Conservation (phyloP, 2,113 vertebrate species). For the Cercopithecus mona region DNA sequence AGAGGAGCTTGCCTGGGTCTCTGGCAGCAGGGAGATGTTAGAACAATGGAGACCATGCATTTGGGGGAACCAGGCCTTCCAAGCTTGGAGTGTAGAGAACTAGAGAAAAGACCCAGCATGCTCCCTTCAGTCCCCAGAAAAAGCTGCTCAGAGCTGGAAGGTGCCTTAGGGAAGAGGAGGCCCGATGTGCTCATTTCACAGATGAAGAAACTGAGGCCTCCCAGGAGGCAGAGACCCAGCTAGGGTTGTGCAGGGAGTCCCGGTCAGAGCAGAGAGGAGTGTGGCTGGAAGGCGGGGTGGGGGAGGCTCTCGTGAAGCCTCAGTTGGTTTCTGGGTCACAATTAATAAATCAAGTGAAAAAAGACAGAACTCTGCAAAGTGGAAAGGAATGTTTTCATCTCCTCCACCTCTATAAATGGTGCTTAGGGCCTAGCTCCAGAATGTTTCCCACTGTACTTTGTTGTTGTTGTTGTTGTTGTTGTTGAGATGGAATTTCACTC, state of each 20-base stretch:
- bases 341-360: neutral
- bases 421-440: fast-evolving
- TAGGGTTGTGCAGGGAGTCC: neutral
- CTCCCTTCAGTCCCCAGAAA: neutral
- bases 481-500: too few relatives aligned
- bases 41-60: neutral
- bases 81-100: neutral
- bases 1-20: neutral
- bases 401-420: fast-evolving
- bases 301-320: neutral
- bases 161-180: neutral
- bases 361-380: neutral
- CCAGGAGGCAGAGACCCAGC: neutral
- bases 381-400: neutral
- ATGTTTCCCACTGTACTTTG: neutral
- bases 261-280: neutral
- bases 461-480: too few relatives aligned
- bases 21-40: neutral
- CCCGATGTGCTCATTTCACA: neutral
- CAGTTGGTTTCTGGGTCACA: neutral
- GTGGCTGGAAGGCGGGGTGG: neutral
- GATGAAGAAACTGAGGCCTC: neutral
- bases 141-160: neutral
- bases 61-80: neutral
- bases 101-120: neutral